Percentiles rank a stretch among this genome's conserved stretches.
These are phyloP conservation scores for Rhinogobio ventralis DNA, from an alignment of 2,797 vertebrate species.

Conservation along the genomic window DNA sequence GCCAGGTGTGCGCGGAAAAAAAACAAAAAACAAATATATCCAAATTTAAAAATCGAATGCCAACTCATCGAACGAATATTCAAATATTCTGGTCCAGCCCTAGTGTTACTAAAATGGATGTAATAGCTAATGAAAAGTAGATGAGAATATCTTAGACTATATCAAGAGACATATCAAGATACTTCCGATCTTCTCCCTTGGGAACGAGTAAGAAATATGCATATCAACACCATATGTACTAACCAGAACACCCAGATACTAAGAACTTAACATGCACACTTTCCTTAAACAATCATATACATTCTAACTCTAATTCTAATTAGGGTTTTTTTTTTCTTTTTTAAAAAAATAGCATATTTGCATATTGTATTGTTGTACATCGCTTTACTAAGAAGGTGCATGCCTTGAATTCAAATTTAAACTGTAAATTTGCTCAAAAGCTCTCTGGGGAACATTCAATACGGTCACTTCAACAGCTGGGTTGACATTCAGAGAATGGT, in stretches of 20 bases:
- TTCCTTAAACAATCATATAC: no score
- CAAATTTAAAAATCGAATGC: no score
- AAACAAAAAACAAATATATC: no score
- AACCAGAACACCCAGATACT: not conserved
- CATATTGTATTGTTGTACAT: not conserved
- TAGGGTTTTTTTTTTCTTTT: no score
- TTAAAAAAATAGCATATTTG: not conserved
- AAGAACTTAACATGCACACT: not conserved
- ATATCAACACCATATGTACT: no score
- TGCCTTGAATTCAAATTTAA: constrained; percentile 1
- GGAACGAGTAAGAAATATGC: not conserved
- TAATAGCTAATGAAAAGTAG: not conserved
- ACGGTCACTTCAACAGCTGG: constrained; percentile 73
- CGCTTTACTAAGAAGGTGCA: not conserved
- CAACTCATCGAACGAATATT: no score
- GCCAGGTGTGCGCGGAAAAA: no score
- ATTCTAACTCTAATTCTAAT: no score
- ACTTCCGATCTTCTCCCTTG: not conserved
- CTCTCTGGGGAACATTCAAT: constrained; percentile 82
- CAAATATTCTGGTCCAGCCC: no score
- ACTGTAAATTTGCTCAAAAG: constrained; percentile 73
- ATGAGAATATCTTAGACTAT: not conserved
- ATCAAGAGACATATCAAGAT: no score
- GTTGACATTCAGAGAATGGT: constrained; percentile 77
- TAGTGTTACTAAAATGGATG: no score